Evolutionary conservation across 2,888 invertebrate species (phyloP), one percentile per base, ranked within the genome.

Genomic region (Amorpha juglandis): DNA sequence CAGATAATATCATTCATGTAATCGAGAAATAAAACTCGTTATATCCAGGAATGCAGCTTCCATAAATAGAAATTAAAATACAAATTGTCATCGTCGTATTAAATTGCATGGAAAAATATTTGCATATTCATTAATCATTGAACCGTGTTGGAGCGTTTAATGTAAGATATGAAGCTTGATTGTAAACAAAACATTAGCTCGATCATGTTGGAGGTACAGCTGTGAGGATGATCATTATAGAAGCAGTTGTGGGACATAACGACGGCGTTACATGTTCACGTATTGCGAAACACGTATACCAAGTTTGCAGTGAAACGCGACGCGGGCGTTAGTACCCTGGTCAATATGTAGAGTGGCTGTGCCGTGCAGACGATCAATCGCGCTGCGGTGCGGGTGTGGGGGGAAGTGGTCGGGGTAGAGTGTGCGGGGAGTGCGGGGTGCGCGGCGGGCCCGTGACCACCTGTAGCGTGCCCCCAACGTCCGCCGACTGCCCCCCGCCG

Each of bases 271-370:
- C 42, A 58, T 58, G 38, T 42, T 42, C 55, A 16, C 38, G 38
- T 47, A 42, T 16, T 27, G 76, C 79, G 78, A 78, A 82, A 84
- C 81, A 78, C 83, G 80, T 82, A 78, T 81, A 83, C 78, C 78
- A 83, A 89, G 87, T 89, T 88, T 77, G 82, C 83, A 82, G 83
- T 74, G 88, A 82, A 84, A 84, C 80, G 83, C 86, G 86, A 90
- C 89, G 89, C 91, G 91, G 84, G 90, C 84, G 88, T 84, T 83
- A 85, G 88, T 85, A 84, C 85, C 83, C 90, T 90, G 92, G 90
- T 92, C 92, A 92, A 92, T 93, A 93, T 90, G 92, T 91, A 88
- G 92, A 92, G 92, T 92, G 92, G 91, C 87, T 85, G 88, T 87
- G 87, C 85, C 81, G 87, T 84, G 90, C 88, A 84, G 86, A 87